phyloP scores from a whole-genome alignment of 1,140 invertebrate genomes.

The Nasonia longicornis region DNA sequence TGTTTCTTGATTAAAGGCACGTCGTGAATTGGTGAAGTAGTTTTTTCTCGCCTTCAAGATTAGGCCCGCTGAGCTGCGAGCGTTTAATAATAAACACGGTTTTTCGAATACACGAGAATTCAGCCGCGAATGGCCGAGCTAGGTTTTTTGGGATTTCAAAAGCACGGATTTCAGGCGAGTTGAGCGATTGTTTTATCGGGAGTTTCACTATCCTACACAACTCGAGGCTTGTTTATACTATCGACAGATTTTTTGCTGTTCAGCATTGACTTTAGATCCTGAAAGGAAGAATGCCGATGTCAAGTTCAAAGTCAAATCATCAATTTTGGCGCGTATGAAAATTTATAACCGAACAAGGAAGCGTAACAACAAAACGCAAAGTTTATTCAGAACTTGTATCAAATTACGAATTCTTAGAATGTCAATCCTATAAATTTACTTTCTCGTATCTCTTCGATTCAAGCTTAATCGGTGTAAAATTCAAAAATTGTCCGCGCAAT shows the following conservation, averaged over 20 bases:
- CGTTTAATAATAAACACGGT: constrained; percentile 14
- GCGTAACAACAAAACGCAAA: too few relatives aligned
- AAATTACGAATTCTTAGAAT: too few relatives aligned
- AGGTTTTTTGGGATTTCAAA: constrained; percentile 17
- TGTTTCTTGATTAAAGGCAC: constrained; percentile 27
- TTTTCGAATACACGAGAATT: constrained; percentile 13
- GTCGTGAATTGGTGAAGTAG: not conserved
- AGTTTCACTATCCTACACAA: not conserved
- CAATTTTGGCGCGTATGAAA: not conserved
- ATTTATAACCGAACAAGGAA: not conserved
- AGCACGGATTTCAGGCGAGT: not conserved
- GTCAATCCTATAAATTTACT: not conserved
- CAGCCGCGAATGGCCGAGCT: not conserved
- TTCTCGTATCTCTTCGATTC: not conserved
- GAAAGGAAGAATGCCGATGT: not conserved
- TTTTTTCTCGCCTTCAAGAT: constrained; percentile 8
- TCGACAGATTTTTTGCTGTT: not conserved
- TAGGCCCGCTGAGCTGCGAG: not conserved
- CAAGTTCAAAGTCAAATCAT: not conserved
- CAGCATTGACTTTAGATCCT: too few relatives aligned
- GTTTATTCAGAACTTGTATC: too few relatives aligned
- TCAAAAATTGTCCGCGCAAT: not conserved
- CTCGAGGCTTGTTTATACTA: not conserved
- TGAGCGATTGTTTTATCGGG: not conserved
- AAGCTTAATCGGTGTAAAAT: not conserved